phyloP scores from a whole-genome alignment of 2,113 vertebrate genomes.

The Anhinga rufa region DNA sequence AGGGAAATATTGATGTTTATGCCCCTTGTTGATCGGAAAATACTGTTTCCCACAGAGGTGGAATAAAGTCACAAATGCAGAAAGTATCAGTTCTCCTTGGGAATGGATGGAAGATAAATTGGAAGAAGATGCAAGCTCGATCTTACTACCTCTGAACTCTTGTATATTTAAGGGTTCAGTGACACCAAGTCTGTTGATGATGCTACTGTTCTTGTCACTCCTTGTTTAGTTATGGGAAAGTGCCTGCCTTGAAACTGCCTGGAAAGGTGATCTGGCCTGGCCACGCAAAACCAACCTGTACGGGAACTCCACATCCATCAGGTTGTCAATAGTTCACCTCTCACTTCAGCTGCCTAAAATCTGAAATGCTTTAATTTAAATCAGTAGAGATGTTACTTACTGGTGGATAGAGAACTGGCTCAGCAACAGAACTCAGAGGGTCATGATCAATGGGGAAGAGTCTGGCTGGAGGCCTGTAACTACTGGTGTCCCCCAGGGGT shows the following conservation, averaged over 20 bases:
- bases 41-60: neutral
- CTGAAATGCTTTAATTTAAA: neutral
- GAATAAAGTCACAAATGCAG: neutral
- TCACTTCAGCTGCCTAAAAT: neutral
- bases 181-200: neutral
- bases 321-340: neutral
- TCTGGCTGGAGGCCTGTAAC: no score
- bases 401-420: no score
- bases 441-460: no score
- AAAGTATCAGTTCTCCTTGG: neutral
- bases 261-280: neutral
- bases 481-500: no score
- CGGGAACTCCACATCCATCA: neutral
- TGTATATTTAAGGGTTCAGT: neutral
- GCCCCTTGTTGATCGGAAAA: neutral
- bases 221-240: neutral
- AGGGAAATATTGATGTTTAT: neutral
- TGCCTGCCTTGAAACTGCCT: neutral
- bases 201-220: neutral
- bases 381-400: neutral
- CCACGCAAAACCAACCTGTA: fast-evolving
- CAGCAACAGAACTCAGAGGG: no score
- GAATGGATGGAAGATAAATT: neutral
- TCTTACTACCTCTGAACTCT: neutral
- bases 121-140: neutral